Evolutionary conservation across 2,113 vertebrate genomes (phyloP).

Genomic region (Sorex fumeus): DNA sequence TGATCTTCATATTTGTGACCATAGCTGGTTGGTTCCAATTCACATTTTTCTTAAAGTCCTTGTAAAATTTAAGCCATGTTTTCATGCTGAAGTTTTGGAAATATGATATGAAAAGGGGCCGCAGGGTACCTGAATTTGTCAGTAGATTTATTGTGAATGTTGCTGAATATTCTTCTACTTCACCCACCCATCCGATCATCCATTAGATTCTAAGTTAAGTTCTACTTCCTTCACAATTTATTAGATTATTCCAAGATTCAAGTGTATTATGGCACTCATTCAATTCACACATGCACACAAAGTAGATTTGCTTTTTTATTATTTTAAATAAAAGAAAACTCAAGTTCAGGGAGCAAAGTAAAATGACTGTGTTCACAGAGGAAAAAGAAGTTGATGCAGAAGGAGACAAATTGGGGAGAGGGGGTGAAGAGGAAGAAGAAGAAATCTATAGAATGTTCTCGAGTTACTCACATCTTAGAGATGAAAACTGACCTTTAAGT

Average conservation of each 20-base stretch:
- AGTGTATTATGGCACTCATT: not conserved
- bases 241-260: not conserved
- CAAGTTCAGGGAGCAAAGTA: not conserved
- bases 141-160: not conserved
- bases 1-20: not conserved
- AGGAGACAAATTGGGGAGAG: not conserved
- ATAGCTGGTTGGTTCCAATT: not conserved
- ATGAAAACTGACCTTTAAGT: not conserved
- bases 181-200: not conserved
- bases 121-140: not conserved
- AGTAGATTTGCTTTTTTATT: not conserved
- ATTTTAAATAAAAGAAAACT: constrained; percentile 24
- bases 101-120: not conserved
- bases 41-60: not conserved
- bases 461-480: not conserved
- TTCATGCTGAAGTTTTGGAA: not conserved
- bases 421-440: not conserved
- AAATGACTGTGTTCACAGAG: not conserved
- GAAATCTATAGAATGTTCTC: not conserved
- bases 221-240: not conserved
- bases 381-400: not conserved
- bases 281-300: not conserved
- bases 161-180: not conserved
- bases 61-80: not conserved
- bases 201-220: not conserved